Evolutionary conservation across 2,113 vertebrate species (phyloP).

Genomic region (Rhynchomys soricoides): DNA sequence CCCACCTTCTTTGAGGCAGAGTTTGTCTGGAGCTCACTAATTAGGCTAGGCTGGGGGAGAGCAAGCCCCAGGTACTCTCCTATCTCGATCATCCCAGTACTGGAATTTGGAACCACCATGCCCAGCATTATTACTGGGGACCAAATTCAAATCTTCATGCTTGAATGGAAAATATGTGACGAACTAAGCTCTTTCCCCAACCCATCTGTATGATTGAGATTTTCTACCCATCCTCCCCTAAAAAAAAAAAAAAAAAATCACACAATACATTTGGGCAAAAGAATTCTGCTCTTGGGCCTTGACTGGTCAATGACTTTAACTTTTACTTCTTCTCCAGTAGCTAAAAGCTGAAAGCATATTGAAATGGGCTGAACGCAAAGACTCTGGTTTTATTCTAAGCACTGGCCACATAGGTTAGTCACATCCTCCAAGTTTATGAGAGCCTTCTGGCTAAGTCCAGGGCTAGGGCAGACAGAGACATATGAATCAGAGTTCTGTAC

Average conservation of each 20-base stretch:
- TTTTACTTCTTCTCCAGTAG: constrained; percentile 36
- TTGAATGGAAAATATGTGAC: neutral
- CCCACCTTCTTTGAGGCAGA: neutral
- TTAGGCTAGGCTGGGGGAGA: neutral
- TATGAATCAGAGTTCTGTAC: neutral
- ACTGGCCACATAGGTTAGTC: neutral
- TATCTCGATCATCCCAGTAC: neutral
- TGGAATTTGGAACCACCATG: neutral
- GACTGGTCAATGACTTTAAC: neutral
- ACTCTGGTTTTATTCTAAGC: neutral
- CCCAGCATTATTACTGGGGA: neutral
- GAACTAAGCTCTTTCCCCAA: neutral
- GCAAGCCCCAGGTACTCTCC: neutral
- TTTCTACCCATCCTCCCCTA: neutral
- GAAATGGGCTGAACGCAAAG: neutral
- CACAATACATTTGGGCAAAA: neutral
- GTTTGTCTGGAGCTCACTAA: neutral
- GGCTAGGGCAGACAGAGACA: neutral
- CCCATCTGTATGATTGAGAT: neutral
- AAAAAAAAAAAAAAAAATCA: too few species aligned
- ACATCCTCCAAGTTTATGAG: neutral
- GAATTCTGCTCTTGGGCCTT: constrained; percentile 40
- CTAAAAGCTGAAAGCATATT: neutral
- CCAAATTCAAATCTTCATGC: neutral
- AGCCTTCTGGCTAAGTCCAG: neutral